Evolutionary conservation across 2,113 vertebrate species (phyloP).

Genomic region (Oxyura jamaicensis): DNA sequence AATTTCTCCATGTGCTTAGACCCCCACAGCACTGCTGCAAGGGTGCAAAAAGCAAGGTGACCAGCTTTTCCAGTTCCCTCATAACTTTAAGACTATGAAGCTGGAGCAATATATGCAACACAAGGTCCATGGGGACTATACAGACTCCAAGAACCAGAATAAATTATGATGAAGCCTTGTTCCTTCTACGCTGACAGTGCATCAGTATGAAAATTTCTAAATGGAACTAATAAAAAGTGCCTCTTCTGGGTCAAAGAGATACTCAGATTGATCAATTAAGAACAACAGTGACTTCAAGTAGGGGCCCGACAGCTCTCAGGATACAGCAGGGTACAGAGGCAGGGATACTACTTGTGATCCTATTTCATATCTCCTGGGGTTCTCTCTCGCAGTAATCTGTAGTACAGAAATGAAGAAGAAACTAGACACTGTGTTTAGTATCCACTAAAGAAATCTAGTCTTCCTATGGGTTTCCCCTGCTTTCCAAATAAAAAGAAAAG

Average conservation of each 20-base stretch:
- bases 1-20: not conserved
- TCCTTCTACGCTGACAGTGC: not conserved
- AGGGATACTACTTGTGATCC: not conserved
- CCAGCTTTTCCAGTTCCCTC: not conserved
- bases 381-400: not conserved
- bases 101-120: not conserved
- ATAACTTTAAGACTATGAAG: not conserved
- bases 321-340: not conserved
- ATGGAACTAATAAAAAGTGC: not conserved
- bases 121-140: not conserved
- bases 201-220: not conserved
- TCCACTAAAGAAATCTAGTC: not conserved
- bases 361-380: not conserved
- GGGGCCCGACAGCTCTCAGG: not conserved
- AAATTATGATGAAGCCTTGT: not conserved
- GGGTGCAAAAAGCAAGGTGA: not conserved
- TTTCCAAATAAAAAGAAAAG: not conserved
- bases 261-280: not conserved
- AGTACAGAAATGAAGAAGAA: not conserved
- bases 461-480: not conserved
- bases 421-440: not conserved
- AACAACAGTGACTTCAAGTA: not conserved
- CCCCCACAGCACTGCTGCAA: not conserved
- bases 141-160: not conserved
- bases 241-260: not conserved